Evolutionary conservation across 2,797 vertebrate genomes (phyloP).

Genomic region (Emys orbicularis): DNA sequence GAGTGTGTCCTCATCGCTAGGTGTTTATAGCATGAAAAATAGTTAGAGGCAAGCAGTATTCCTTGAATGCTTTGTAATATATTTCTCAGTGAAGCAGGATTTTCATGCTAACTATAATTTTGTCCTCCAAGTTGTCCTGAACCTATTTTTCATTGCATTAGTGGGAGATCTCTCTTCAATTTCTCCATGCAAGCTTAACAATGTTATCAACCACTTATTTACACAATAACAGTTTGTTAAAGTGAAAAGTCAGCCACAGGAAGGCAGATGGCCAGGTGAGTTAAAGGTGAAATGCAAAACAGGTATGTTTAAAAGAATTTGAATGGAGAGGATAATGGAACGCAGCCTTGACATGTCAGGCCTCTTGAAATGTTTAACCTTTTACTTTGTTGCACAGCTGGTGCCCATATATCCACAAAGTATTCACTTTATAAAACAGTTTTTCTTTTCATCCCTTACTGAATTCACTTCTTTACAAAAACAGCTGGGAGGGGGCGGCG

Average conservation of each 20-base stretch:
- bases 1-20: not conserved
- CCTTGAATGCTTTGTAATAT: not conserved
- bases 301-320: slow-evolving; percentile 46
- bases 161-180: not conserved
- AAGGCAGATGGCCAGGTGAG: slow-evolving; percentile 19
- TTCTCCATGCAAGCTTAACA: not conserved
- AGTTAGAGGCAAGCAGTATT: not conserved
- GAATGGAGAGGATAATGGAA: slow-evolving; percentile 32
- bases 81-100: not conserved
- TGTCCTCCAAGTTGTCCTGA: not conserved
- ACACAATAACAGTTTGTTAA: not conserved
- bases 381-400: slow-evolving; percentile 20
- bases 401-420: too few relatives aligned
- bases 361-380: slow-evolving; percentile 42
- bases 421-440: not conserved
- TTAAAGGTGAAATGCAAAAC: slow-evolving; percentile 52
- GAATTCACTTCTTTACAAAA: not conserved
- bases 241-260: not conserved
- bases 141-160: not conserved
- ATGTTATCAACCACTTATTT: slow-evolving; percentile 19
- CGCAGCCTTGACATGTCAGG: slow-evolving; percentile 22
- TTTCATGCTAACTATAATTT: not conserved
- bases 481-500: not conserved
- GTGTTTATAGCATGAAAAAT: not conserved
- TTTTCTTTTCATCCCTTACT: not conserved